Evolutionary conservation across 2,113 vertebrate genomes (phyloP), one percentile per base, ranked within the genome.

Genomic region (Holacanthus passer): DNA sequence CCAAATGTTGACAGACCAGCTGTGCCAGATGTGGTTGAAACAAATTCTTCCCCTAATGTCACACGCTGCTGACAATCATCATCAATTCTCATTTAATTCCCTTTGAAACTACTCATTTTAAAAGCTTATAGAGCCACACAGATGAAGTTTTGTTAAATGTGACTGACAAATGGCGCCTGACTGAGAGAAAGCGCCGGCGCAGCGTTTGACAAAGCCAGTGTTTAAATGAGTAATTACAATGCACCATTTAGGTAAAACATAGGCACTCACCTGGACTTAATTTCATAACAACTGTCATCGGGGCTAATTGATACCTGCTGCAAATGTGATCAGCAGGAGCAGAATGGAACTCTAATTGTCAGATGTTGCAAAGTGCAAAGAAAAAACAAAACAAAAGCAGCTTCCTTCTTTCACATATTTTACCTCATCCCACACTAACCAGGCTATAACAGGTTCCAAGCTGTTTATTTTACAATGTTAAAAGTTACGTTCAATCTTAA

Each of bases 231-330:
- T 80, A 71, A 87, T 88, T 80, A 59, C 53, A 75, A 74, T 79
- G 50, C 35, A 56, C 19, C 64, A 63, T 73, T 74, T 41, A 68
- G 32, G 62, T 83, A 50, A 82, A 80, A 85, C 73, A 63, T 19
- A 52, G 59, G 47, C 70, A 53, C 35, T 74, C 55, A 56, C 43
- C 32, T 76, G 56, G 58, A 79, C 43, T 76, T 84, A 80, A 87
- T 85, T 88, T 65, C 77, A 67, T 65, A 87, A 78, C 62, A 73
- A 75, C 83, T 60, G 72, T 71, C 39, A 82, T 69, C 19, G 16
- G 16, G 70, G 70, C 60, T 90, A 83, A 91, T 90, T 88, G 85
- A 74, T 85, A 83, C 81, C 79, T 85, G 59, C 87, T 82, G 71
- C 47, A 85, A 77, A 83, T 78, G 74, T 31, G 72, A 90, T 86